Base-by-base conservation (phyloP, 1,140 invertebrate species). In the Drosophila nannoptera region DNA sequence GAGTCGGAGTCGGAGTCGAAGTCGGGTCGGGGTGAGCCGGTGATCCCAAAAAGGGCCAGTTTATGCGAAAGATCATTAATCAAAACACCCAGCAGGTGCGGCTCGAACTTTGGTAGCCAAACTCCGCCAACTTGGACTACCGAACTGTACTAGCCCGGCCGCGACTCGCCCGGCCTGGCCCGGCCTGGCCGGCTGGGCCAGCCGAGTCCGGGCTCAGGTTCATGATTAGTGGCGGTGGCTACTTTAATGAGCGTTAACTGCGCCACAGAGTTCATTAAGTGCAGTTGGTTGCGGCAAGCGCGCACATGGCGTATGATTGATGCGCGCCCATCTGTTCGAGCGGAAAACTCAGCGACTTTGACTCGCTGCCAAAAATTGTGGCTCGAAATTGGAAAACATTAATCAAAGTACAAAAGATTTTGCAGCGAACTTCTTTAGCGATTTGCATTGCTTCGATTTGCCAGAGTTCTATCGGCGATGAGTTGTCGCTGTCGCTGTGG, bases 181-280 rank as follows among this genome's bases (percentile, higher is more conserved):
- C 12, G 14, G n/a, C n/a, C n/a, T 43, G 40, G 65, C 7, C 22
- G 42, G 11, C 45, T 61, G 59, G 75, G 59, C 43, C 48, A 69
- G 33, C 35, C 9, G 49, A 36, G 48, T 32, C 7, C 38, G 42
- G 43, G 58, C 14, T 43, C 40, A 43, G 67, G 53, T 50, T 54
- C 75, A 83, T 84, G 76, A 81, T 84, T 86, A 86, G 80, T 81
- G 78, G 80, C 73, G 66, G 69, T 78, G 76, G 81, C 80, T 77
- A 81, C 81, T 86, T 84, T 84, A 84, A 84, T 84, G 81, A 84
- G 81, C 81, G 80, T 86, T 84, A 84, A 86, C 80, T 86, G 81
- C 81, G 82, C 77, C 81, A 69, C 69, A 75, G 83, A 84, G 81
- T 86, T 84, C 81, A 84, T 84, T 84, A 84, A 76, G 77, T 86